Evolutionary conservation across 2,113 vertebrate species (phyloP).

Genomic region (Melanocharis versteri): DNA sequence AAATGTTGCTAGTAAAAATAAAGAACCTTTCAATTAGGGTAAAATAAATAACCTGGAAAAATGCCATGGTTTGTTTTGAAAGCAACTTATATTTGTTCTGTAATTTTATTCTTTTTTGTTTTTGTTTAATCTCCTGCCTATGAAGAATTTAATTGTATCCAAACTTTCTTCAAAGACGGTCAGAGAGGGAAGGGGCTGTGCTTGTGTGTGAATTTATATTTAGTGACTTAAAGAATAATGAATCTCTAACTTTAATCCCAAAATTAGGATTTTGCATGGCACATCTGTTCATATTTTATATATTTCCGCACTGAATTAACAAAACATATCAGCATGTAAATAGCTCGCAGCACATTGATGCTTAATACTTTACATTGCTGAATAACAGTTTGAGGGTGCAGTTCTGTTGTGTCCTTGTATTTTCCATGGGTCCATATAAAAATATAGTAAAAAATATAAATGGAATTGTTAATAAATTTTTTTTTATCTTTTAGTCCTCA

Average conservation of each 20-base stretch:
- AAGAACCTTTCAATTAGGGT: neutral
- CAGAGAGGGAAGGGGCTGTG: neutral
- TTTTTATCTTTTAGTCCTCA: neutral
- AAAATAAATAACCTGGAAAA: slow-evolving; percentile 5
- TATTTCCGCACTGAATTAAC: neutral
- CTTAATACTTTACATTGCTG: neutral
- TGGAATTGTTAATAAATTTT: neutral
- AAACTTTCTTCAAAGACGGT: slow-evolving; percentile 1
- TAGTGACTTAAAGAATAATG: neutral
- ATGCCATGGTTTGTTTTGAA: slow-evolving; percentile 16
- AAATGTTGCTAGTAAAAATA: neutral
- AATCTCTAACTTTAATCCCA: neutral
- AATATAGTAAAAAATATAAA: neutral
- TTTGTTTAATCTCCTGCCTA: slow-evolving; percentile 28
- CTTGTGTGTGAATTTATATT: neutral
- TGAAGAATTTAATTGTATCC: slow-evolving; percentile 26
- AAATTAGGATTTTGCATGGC: neutral
- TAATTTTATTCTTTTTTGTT: neutral
- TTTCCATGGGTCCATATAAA: neutral
- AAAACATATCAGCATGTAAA: neutral
- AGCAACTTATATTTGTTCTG: neutral
- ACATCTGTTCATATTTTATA: neutral
- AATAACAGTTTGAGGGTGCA: neutral
- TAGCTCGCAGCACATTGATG: neutral
- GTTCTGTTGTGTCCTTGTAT: neutral